Evolutionary conservation across 23 tunicate species (phyloP).

Genomic region (Ciona savignyi): DNA sequence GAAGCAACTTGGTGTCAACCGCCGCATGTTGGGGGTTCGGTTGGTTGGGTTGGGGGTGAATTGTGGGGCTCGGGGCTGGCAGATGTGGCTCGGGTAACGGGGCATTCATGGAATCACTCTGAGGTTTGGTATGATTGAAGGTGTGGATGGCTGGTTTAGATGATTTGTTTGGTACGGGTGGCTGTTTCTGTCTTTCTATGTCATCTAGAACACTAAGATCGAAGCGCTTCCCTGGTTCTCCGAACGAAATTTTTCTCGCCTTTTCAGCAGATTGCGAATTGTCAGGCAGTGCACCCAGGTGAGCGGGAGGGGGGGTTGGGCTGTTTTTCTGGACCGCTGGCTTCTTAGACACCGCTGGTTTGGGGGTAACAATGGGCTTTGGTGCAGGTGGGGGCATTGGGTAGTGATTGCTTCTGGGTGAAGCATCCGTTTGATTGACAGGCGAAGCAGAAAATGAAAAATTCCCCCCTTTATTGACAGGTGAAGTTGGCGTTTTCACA

Average conservation of each 20-base stretch:
- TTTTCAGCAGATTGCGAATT: not conserved
- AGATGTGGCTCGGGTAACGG: constrained; percentile 4
- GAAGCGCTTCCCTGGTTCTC: constrained; percentile 16
- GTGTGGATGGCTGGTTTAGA: not conserved
- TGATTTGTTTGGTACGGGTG: not conserved
- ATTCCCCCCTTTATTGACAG: not conserved
- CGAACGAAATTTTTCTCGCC: not conserved
- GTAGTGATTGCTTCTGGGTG: not conserved
- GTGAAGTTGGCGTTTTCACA: not conserved
- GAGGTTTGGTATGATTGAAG: not conserved
- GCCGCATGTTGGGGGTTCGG: not conserved
- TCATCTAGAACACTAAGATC: constrained; percentile 32
- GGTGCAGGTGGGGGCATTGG: not conserved
- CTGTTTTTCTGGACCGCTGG: not conserved
- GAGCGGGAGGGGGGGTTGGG: not conserved
- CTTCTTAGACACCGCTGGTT: constrained; percentile 10
- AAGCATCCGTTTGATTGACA: not conserved
- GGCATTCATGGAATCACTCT: not conserved
- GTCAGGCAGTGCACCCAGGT: not conserved
- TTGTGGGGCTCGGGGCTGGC: not conserved
- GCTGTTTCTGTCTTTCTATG: not conserved
- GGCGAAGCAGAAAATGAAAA: not conserved
- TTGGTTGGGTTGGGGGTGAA: not conserved
- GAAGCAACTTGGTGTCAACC: not conserved
- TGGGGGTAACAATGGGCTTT: constrained; percentile 15